A percentile compares a stretch with the other conserved stretches of the same genome.
Conservation (phyloP, 2,888 invertebrate species). For the Papilio protenor region DNA sequence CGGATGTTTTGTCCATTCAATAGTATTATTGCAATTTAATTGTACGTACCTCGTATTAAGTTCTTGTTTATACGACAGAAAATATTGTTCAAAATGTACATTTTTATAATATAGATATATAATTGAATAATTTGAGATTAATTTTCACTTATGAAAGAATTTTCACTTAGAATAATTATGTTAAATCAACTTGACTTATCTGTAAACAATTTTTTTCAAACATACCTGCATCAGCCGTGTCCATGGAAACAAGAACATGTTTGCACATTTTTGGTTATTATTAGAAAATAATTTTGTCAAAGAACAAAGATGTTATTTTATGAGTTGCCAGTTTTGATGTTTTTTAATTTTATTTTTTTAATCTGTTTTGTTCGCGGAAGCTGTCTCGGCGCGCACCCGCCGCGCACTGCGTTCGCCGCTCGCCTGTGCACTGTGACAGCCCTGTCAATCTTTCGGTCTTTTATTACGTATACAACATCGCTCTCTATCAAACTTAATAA, state of each 20-base stretch:
- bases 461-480: constrained; percentile 36
- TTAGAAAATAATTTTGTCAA: not conserved
- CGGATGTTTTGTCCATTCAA: not conserved
- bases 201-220: constrained; percentile 45
- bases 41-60: constrained; percentile 12
- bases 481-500: constrained; percentile 1
- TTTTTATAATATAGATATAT: not conserved
- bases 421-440: constrained; percentile 36
- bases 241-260: constrained; percentile 70
- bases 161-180: not conserved
- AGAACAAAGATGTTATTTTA: not conserved
- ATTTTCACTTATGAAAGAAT: not conserved
- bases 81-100: not conserved
- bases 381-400: constrained; percentile 20
- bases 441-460: constrained; percentile 37
- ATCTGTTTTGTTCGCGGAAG: constrained; percentile 14
- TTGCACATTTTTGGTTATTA: constrained; percentile 63
- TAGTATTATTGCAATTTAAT: not conserved
- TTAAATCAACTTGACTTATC: not conserved
- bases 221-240: constrained; percentile 66
- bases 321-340: not conserved
- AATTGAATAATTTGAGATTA: not conserved
- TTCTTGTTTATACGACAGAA: constrained; percentile 5
- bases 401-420: constrained; percentile 36
- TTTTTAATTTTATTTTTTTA: not conserved